Evolutionary conservation across 1,140 invertebrate genomes (phyloP).

Genomic region (Diorhabda elongata): DNA sequence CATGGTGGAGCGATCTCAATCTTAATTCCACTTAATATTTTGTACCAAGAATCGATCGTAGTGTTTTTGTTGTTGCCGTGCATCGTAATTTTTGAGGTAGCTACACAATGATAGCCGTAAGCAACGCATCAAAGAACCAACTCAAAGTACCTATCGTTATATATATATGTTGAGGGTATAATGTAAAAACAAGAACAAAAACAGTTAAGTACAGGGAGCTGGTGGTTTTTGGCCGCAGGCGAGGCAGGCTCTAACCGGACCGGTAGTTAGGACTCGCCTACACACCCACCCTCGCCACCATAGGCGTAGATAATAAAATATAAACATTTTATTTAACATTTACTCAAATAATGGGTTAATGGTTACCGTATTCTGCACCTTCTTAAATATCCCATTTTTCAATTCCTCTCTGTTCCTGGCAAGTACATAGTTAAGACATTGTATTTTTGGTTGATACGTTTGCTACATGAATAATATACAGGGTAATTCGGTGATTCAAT

Average conservation of each 20-base stretch:
- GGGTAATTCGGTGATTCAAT: no score
- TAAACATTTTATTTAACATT: no score
- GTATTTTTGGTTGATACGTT: no score
- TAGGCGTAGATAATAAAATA: background rate
- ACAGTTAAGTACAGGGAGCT: conserved; percentile 23
- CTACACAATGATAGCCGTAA: conserved; percentile 20
- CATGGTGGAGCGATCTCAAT: conserved; percentile 12
- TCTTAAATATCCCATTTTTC: no score
- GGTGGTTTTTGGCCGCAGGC: conserved; percentile 16
- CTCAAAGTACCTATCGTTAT: conserved; percentile 16
- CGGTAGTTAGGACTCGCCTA: conserved; percentile 23
- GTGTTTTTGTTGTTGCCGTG: conserved; percentile 19
- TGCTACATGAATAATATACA: no score
- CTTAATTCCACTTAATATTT: conserved; percentile 23
- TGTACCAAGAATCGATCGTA: conserved; percentile 15
- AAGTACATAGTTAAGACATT: no score
- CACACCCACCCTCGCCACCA: conserved; percentile 23
- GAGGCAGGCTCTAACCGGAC: conserved; percentile 17
- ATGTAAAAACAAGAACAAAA: conserved; percentile 6
- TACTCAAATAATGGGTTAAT: no score
- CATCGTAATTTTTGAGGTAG: conserved; percentile 23
- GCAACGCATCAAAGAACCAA: conserved; percentile 22
- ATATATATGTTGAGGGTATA: conserved; percentile 6
- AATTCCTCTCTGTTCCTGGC: no score
- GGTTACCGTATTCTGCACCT: no score